These are phyloP conservation scores for Montipora cactus DNA, from an alignment of 64 coral and sea anemone species.

Conservation along the genomic window DNA sequence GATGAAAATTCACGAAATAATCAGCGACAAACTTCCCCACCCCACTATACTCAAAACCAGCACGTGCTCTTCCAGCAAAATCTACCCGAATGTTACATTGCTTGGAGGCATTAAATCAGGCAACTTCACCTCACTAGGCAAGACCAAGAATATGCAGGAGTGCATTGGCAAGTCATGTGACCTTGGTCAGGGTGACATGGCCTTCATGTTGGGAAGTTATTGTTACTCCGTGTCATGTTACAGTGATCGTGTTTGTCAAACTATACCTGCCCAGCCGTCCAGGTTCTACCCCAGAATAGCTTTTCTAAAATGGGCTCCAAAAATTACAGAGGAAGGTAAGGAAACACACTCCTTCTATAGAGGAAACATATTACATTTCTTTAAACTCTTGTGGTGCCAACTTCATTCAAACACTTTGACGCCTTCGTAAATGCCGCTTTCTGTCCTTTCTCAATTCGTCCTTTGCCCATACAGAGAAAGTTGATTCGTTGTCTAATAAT, in stretches of 20 bases:
- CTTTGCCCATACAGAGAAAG: too few species aligned
- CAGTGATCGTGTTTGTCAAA: conserved; percentile 87
- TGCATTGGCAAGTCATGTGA: conserved; percentile 98
- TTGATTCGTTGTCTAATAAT: too few species aligned
- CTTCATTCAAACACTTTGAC: too few species aligned
- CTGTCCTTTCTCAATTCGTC: too few species aligned
- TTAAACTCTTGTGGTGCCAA: too few species aligned
- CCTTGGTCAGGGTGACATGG: conserved; percentile 83
- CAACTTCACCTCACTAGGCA: conserved; percentile 89
- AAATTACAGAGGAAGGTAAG: conserved; percentile 95
- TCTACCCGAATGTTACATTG: conserved; percentile 89
- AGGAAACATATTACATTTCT: background rate
- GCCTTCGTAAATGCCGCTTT: too few species aligned
- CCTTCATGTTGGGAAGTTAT: conserved; percentile 88
- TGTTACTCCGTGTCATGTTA: conserved; percentile 89
- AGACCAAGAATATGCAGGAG: conserved; percentile 96
- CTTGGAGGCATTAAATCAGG: conserved; percentile 95
- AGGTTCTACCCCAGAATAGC: conserved; percentile 79
- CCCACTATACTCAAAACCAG: conserved; percentile 93
- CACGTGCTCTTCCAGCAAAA: conserved; percentile 91
- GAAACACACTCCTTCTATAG: background rate
- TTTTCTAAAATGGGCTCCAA: conserved; percentile 96
- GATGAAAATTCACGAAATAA: conserved; percentile 86
- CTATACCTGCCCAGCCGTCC: conserved; percentile 95
- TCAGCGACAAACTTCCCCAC: conserved; percentile 89